Evolutionary conservation across 2,888 invertebrate genomes (phyloP).

Genomic region (Philereme transversata): DNA sequence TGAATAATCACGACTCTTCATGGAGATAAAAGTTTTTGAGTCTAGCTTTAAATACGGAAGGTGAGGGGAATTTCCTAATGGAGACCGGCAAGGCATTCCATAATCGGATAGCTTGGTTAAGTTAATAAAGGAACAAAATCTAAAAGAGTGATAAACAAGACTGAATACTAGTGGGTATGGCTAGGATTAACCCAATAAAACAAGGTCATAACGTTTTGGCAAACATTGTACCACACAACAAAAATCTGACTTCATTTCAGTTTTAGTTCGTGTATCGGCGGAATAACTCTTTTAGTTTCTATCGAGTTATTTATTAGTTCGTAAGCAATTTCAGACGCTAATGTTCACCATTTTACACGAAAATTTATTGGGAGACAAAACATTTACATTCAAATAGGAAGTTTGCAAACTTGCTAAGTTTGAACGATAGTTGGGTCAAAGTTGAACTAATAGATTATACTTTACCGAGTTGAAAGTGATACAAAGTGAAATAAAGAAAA

Average conservation of each 20-base stretch:
- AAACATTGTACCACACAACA: conserved; percentile 39
- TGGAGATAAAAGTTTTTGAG: too few relatives aligned
- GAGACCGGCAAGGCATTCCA: too few relatives aligned
- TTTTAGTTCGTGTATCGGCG: conserved; percentile 56
- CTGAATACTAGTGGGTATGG: too few relatives aligned
- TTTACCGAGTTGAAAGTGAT: conserved; percentile 2
- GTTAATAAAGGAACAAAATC: too few relatives aligned
- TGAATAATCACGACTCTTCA: too few relatives aligned
- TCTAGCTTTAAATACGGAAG: too few relatives aligned
- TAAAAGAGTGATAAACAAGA: too few relatives aligned
- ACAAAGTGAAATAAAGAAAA: neutral
- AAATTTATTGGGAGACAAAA: conserved; percentile 32
- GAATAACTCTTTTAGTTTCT: conserved; percentile 60
- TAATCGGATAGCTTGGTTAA: too few relatives aligned
- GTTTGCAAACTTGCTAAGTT: conserved; percentile 12
- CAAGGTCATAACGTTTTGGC: neutral
- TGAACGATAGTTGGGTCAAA: conserved; percentile 27
- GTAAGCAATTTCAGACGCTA: conserved; percentile 61
- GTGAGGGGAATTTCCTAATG: too few relatives aligned
- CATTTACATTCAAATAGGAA: conserved; percentile 25
- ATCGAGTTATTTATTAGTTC: conserved; percentile 76
- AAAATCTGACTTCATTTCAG: conserved; percentile 35
- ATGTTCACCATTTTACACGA: conserved; percentile 50
- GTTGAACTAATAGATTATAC: conserved; percentile 21
- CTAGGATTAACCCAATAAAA: neutral